Conservation (phyloP, 2,888 invertebrate species). For the Lymantria dispar region DNA sequence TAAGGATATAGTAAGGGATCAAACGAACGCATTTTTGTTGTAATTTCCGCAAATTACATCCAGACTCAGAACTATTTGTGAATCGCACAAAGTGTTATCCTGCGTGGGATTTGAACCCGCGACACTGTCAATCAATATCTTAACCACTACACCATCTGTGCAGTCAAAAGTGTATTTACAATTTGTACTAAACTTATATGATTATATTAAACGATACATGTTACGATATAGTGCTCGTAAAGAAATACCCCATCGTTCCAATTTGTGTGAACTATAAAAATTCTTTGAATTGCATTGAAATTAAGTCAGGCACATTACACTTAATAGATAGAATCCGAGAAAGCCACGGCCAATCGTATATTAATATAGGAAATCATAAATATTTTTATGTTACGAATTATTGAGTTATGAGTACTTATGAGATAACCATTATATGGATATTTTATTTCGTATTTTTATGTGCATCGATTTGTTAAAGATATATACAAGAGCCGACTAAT, state of each 20-base stretch:
- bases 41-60: too few relatives aligned
- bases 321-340: slow-evolving; percentile 13
- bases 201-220: neutral
- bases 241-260: neutral
- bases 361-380: slow-evolving; percentile 18
- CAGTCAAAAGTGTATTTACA: neutral
- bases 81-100: too few relatives aligned
- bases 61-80: too few relatives aligned
- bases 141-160: too few relatives aligned
- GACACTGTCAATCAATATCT: too few relatives aligned
- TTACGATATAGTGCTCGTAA: neutral
- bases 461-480: neutral
- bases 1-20: too few relatives aligned
- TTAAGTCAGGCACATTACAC: slow-evolving; percentile 14
- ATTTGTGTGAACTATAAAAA: slow-evolving; percentile 22
- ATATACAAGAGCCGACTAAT: neutral
- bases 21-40: too few relatives aligned
- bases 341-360: slow-evolving; percentile 12
- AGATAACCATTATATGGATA: neutral
- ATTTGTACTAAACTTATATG: neutral
- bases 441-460: neutral
- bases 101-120: too few relatives aligned
- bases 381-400: slow-evolving; percentile 10
- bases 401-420: slow-evolving; percentile 6
- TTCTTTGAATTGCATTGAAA: slow-evolving; percentile 9